Evolutionary conservation across 2,888 invertebrate species (phyloP).

Genomic region (Drosophila percnosoma): DNA sequence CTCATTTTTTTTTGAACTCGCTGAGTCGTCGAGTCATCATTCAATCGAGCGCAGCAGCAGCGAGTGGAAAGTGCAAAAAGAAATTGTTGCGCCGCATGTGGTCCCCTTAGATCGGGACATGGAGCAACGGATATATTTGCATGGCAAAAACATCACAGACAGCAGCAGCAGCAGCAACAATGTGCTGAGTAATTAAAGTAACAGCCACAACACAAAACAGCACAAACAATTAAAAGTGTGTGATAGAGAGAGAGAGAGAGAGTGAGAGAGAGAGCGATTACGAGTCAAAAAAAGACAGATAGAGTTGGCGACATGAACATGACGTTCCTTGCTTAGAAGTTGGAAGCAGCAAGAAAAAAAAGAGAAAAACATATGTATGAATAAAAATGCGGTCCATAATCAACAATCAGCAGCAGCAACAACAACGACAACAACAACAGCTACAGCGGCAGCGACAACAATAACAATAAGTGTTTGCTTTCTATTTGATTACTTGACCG

Average conservation of each 20-base stretch:
- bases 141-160: slow-evolving; percentile 24
- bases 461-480: slow-evolving; percentile 61
- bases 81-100: slow-evolving; percentile 54
- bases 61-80: slow-evolving; percentile 69
- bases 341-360: slow-evolving; percentile 9
- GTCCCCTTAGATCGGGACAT: slow-evolving; percentile 38
- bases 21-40: slow-evolving; percentile 51
- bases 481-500: slow-evolving; percentile 77
- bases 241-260: neutral
- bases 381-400: slow-evolving; percentile 31
- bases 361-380: neutral
- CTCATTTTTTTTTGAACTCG: slow-evolving; percentile 13
- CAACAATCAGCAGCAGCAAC: slow-evolving; percentile 45
- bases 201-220: slow-evolving; percentile 45
- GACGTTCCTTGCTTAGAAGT: slow-evolving; percentile 27
- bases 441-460: slow-evolving; percentile 20
- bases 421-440: slow-evolving; percentile 22
- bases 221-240: slow-evolving; percentile 56
- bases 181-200: slow-evolving; percentile 72
- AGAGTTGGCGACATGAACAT: slow-evolving; percentile 42
- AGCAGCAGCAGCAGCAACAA: slow-evolving; percentile 23
- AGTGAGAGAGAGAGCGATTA: slow-evolving; percentile 3
- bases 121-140: slow-evolving; percentile 37
- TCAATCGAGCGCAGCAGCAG: slow-evolving; percentile 47
- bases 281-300: slow-evolving; percentile 9